A percentile compares a stretch with the other conserved stretches of the same genome.
Evolutionary conservation across 2,888 invertebrate genomes (phyloP).

Genomic region (Tuberolachnus salignus): DNA sequence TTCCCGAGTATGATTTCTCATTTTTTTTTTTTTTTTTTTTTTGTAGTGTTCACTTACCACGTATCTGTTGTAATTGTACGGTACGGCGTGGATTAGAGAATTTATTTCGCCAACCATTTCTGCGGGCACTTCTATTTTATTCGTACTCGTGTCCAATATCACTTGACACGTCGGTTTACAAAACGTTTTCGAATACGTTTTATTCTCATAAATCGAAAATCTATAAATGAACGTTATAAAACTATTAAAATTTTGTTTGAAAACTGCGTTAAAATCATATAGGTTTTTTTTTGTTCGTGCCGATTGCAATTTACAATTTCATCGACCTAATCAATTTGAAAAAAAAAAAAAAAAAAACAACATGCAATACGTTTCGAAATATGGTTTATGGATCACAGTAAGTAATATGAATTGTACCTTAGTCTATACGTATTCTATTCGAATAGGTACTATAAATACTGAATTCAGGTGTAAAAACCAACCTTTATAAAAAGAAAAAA

Average conservation of each 20-base stretch:
- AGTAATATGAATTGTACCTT: no score
- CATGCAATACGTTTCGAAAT: no score
- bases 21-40: no score
- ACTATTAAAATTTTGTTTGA: no score
- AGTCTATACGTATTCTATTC: background rate
- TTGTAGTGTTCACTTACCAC: constrained; percentile 21
- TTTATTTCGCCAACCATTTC: background rate
- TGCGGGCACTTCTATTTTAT: constrained; percentile 49
- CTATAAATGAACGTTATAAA: background rate
- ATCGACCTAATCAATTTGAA: no score
- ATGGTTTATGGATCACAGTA: no score
- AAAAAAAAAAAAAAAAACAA: no score
- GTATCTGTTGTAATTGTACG: constrained; percentile 23
- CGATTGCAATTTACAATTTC: no score
- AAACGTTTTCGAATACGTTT: constrained; percentile 8
- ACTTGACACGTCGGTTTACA: constrained; percentile 48
- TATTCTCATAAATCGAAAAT: constrained; percentile 15
- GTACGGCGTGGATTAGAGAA: background rate
- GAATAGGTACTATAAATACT: background rate
- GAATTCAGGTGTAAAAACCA: background rate
- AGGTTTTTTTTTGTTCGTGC: no score
- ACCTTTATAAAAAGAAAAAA: no score
- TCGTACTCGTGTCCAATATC: constrained; percentile 35
- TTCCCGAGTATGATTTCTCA: no score
- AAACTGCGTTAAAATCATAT: no score